Conservation (phyloP, 2,113 vertebrate genomes). For the Sylvietta virens region DNA sequence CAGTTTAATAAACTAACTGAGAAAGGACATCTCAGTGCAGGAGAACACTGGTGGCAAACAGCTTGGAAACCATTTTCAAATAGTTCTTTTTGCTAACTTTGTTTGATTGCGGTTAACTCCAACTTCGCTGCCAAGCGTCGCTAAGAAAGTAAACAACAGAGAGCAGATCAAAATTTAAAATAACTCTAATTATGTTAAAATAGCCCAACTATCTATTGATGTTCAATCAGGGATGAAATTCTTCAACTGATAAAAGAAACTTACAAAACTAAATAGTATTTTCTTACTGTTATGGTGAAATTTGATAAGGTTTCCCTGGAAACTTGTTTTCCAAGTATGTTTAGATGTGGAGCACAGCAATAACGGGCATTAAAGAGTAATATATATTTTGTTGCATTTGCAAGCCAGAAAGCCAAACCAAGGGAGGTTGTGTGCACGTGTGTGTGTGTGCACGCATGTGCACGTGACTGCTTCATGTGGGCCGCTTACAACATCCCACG, state of each 20-base stretch:
- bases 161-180: not conserved
- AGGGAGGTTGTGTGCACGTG: not conserved
- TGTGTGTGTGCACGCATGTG: rapidly evolving
- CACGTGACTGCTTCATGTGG: rapidly evolving
- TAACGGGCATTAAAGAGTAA: not conserved
- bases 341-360: not conserved
- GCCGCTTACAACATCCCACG: rapidly evolving
- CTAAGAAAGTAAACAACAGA: not conserved
- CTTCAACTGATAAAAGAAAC: not conserved
- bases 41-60: not conserved
- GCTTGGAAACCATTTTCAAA: not conserved
- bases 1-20: not conserved
- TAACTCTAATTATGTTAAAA: not conserved
- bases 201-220: not conserved
- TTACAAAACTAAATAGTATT: not conserved
- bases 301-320: not conserved
- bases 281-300: not conserved
- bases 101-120: not conserved
- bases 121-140: not conserved
- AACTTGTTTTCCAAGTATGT: not conserved
- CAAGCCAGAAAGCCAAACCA: not conserved
- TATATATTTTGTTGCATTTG: not conserved
- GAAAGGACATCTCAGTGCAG: not conserved
- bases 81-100: not conserved
- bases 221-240: not conserved